Conservation (phyloP, 2,888 invertebrate genomes). For the Morinoia aosen region DNA sequence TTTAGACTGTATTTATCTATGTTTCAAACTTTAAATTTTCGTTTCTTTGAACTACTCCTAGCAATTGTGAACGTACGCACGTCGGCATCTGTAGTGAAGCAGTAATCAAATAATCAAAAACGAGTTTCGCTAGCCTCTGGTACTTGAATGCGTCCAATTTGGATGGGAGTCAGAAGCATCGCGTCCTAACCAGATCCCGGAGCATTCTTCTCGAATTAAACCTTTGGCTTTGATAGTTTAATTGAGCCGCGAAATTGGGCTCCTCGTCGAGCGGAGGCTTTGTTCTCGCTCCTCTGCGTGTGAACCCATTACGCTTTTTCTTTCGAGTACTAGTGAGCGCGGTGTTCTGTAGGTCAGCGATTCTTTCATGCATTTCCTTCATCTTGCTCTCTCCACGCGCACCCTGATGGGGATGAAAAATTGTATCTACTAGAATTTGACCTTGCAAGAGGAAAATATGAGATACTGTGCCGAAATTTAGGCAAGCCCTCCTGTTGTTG, state of each 20-base stretch:
- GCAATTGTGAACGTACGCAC: neutral
- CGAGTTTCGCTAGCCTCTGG: neutral
- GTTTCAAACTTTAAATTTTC: neutral
- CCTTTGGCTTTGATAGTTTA: constrained; percentile 17
- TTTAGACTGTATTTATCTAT: neutral
- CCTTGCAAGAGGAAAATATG: too few relatives aligned
- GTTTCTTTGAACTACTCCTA: neutral
- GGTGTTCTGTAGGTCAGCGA: neutral
- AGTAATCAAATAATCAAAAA: neutral
- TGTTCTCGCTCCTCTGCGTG: constrained; percentile 24
- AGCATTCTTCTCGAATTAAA: constrained; percentile 9
- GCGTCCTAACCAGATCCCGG: neutral
- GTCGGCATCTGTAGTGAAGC: neutral
- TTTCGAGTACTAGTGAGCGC: neutral
- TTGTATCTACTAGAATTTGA: too few relatives aligned
- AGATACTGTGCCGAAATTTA: too few relatives aligned
- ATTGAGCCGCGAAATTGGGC: constrained; percentile 15
- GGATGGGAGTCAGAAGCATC: neutral
- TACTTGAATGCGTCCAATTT: constrained; percentile 3
- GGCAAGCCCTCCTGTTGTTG: too few relatives aligned
- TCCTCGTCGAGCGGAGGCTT: neutral
- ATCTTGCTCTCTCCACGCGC: too few relatives aligned
- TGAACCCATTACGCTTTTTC: constrained; percentile 9
- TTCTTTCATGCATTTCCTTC: neutral
- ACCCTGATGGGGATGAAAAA: too few relatives aligned